Evolutionary conservation across 64 coral and sea anemone species (phyloP).

Genomic region (Stichodactyla mertensii): DNA sequence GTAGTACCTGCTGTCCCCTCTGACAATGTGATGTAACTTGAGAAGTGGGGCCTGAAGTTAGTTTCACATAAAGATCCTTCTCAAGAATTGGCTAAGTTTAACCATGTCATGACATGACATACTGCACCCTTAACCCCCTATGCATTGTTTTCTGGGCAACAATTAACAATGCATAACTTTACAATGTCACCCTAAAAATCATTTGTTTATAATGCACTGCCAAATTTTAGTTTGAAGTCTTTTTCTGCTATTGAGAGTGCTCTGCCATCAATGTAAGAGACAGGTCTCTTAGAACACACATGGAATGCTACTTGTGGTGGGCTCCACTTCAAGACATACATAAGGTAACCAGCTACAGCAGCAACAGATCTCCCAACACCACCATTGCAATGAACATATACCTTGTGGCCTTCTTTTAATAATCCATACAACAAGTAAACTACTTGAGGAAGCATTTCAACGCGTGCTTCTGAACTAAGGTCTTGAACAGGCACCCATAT

Average conservation of each 20-base stretch:
- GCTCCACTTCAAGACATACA: conserved; percentile 26
- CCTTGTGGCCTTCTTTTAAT: conserved; percentile 11
- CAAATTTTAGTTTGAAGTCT: conserved; percentile 15
- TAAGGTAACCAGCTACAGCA: conserved; percentile 7
- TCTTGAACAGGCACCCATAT: conserved; percentile 19
- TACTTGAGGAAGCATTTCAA: conserved; percentile 16
- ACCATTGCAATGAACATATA: conserved; percentile 26
- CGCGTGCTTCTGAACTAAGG: neutral
- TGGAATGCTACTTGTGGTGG: conserved; percentile 1
- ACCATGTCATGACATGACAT: no score
- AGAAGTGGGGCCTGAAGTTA: no score
- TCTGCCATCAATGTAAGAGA: conserved; percentile 6
- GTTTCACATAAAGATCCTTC: no score
- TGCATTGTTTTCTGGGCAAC: neutral
- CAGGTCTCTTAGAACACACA: conserved; percentile 15
- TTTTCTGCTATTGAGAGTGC: conserved; percentile 22
- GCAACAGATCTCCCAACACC: conserved; percentile 22
- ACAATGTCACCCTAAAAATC: neutral
- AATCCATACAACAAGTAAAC: conserved; percentile 18
- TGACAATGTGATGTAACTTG: no score
- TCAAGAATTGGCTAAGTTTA: no score
- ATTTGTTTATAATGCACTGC: neutral
- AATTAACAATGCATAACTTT: neutral
- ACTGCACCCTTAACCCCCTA: no score
- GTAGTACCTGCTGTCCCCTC: no score